Conservation (phyloP, 2,888 invertebrate species). For the Iphiclides podalirius region DNA sequence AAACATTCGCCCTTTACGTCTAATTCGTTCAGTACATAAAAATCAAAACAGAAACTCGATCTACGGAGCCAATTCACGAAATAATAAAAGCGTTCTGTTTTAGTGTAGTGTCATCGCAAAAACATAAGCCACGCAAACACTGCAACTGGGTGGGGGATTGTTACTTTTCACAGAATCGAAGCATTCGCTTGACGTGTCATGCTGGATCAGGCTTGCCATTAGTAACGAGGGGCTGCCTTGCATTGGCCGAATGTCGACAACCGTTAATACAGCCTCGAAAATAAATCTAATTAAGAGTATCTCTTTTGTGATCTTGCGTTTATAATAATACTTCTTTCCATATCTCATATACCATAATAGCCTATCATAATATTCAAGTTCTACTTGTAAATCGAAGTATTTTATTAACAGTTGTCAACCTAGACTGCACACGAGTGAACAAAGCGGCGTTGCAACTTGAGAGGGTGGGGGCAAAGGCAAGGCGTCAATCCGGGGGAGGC, state of each 20-base stretch:
- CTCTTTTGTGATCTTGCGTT: too few relatives aligned
- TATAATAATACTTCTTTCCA: too few relatives aligned
- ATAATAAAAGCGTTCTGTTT: conserved; percentile 2
- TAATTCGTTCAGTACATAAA: neutral
- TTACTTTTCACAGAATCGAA: conserved; percentile 4
- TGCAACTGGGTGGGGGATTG: conserved; percentile 3
- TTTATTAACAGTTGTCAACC: conserved; percentile 10
- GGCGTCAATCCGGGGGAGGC: neutral
- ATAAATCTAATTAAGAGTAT: too few relatives aligned
- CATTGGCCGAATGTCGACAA: conserved; percentile 12
- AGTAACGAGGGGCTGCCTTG: neutral
- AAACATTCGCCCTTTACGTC: neutral
- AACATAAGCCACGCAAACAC: conserved; percentile 18
- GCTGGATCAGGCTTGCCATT: conserved; percentile 7
- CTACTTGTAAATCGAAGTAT: too few relatives aligned
- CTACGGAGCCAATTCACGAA: conserved; percentile 11
- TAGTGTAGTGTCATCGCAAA: conserved; percentile 15
- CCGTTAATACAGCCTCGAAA: too few relatives aligned
- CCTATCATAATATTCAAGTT: too few relatives aligned
- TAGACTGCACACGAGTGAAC: conserved; percentile 1
- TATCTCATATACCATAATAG: too few relatives aligned
- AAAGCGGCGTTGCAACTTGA: conserved; percentile 11
- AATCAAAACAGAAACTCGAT: conserved; percentile 8
- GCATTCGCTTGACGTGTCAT: conserved; percentile 21
- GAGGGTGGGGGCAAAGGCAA: neutral